Conservation (phyloP, 1,140 invertebrate genomes). For the Lerema accius region DNA sequence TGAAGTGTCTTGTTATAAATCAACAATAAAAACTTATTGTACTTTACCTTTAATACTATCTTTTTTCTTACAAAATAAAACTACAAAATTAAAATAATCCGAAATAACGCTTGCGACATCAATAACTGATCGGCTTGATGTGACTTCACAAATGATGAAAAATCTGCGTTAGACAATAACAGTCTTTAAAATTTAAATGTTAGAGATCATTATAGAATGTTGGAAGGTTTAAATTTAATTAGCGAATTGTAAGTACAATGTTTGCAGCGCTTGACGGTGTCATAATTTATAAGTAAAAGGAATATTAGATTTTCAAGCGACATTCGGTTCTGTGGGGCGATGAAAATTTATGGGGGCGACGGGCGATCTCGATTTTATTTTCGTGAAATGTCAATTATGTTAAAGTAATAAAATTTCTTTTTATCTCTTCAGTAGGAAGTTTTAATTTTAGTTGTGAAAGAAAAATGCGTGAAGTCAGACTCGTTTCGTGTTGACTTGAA, state of each 20-base stretch:
- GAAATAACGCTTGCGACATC: neutral
- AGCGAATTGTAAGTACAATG: conserved; percentile 33
- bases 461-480: neutral
- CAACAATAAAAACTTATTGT: too few relatives aligned
- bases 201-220: neutral
- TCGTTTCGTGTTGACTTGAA: too few relatives aligned
- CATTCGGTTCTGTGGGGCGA: conserved; percentile 13
- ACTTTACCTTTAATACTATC: too few relatives aligned
- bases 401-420: conserved; percentile 23
- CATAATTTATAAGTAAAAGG: conserved; percentile 32
- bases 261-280: conserved; percentile 30
- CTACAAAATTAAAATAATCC: too few relatives aligned
- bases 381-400: conserved; percentile 34
- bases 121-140: conserved; percentile 4
- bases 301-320: conserved; percentile 30
- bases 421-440: neutral
- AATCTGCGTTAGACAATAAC: neutral
- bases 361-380: conserved; percentile 30
- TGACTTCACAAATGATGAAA: conserved; percentile 7
- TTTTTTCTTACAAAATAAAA: too few relatives aligned
- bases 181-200: neutral
- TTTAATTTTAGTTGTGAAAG: conserved; percentile 27
- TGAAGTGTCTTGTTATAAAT: too few relatives aligned
- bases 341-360: conserved; percentile 22
- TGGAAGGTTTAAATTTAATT: conserved; percentile 22